phyloP scores from a whole-genome alignment of 2,888 invertebrate genomes.

The Callimorpha dominula region DNA sequence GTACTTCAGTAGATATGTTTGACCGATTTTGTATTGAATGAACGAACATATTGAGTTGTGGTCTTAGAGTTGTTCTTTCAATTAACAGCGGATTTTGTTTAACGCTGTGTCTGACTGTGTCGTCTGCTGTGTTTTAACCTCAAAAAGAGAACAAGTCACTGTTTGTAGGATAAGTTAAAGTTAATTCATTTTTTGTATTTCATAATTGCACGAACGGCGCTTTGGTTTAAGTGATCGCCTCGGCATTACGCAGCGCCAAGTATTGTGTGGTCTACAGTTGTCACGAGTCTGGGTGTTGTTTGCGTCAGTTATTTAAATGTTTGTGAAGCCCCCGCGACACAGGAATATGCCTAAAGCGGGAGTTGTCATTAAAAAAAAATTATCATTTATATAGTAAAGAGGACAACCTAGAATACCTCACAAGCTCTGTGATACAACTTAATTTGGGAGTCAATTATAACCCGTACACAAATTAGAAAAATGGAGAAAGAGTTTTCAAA shows the following conservation, averaged over 20 bases:
- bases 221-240: no score
- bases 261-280: no score
- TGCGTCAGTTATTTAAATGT: no score
- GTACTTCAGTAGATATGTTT: no score
- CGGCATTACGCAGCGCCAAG: no score
- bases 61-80: not conserved
- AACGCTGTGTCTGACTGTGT: not conserved
- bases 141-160: not conserved
- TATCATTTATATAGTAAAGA: not conserved
- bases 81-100: not conserved
- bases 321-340: no score
- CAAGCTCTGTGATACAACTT: not conserved
- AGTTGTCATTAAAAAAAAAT: no score
- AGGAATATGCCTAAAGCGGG: no score
- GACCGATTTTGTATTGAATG: not conserved
- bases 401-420: not conserved
- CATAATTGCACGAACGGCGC: not conserved
- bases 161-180: not conserved
- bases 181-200: not conserved
- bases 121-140: not conserved
- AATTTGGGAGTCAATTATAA: slow-evolving; percentile 1
- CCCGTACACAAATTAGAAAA: not conserved
- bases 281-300: no score
- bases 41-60: not conserved
- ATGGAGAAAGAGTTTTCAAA: not conserved